Conservation (phyloP, 2,888 invertebrate genomes). For the Tubiluchus corallicola region DNA sequence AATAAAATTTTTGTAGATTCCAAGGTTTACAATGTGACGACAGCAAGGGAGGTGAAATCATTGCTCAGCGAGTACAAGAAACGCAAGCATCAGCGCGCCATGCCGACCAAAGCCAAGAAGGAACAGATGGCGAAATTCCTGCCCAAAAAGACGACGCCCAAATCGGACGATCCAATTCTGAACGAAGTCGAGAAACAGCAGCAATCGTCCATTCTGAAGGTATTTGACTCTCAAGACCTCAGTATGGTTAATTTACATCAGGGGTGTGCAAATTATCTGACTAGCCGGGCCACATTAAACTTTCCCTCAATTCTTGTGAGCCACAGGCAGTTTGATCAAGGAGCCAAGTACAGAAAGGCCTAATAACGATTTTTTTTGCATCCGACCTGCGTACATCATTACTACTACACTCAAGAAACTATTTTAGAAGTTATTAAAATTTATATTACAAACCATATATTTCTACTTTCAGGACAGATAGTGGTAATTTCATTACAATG, state of each 20-base stretch:
- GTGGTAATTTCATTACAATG: too few relatives aligned
- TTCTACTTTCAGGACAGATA: too few relatives aligned
- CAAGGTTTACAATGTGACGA: constrained; percentile 31
- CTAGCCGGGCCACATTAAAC: too few relatives aligned
- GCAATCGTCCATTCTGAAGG: constrained; percentile 60
- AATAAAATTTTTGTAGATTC: constrained; percentile 1
- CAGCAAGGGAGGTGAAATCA: constrained; percentile 31
- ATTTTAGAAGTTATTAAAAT: too few relatives aligned
- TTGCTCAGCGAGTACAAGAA: constrained; percentile 37
- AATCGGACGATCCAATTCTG: constrained; percentile 18
- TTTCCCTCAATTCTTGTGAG: too few relatives aligned
- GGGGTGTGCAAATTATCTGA: too few relatives aligned
- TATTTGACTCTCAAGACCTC: constrained; percentile 31
- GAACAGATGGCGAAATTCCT: constrained; percentile 6
- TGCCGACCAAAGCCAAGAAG: constrained; percentile 23
- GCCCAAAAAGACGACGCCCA: constrained; percentile 5
- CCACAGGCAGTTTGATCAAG: too few relatives aligned
- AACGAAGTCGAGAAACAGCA: constrained; percentile 50
- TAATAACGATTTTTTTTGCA: too few relatives aligned
- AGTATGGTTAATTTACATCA: background rate
- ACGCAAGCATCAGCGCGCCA: constrained; percentile 33
- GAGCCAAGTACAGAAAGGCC: too few relatives aligned
- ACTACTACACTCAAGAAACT: too few relatives aligned
- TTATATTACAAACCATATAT: too few relatives aligned
- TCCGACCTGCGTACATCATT: too few relatives aligned